Conservation (phyloP, 2,113 vertebrate species). For the Onychostruthus taczanowskii region DNA sequence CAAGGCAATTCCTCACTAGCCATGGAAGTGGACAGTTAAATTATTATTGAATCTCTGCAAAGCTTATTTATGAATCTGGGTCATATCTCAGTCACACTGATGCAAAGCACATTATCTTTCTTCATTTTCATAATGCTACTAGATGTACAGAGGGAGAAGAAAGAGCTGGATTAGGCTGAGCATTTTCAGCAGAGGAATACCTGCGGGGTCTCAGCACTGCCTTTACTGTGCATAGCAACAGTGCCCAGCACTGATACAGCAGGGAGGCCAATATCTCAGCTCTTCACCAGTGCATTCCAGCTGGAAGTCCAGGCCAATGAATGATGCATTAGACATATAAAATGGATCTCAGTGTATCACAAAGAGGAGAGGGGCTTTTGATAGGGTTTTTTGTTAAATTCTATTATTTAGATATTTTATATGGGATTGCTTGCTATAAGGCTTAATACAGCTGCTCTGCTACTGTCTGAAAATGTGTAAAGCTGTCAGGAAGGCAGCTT, state of each 20-base stretch:
- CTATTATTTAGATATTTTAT: background rate
- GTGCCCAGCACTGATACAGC: background rate
- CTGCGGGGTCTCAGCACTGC: background rate
- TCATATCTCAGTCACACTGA: background rate
- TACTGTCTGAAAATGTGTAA: slow-evolving; percentile 6
- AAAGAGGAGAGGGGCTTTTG: background rate
- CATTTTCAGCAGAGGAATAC: background rate
- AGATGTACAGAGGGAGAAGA: background rate
- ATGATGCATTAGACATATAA: background rate
- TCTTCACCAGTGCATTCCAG: background rate
- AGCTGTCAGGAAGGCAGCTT: slow-evolving; percentile 7
- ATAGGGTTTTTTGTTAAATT: background rate
- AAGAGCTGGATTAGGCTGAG: background rate
- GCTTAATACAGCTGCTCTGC: background rate
- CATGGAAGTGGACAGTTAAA: background rate
- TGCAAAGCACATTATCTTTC: background rate
- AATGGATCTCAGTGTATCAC: background rate
- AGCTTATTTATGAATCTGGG: background rate
- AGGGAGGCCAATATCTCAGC: background rate
- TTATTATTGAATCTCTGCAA: background rate
- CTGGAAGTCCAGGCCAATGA: background rate
- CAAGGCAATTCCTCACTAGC: background rate
- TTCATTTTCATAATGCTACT: background rate
- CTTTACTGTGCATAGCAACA: background rate
- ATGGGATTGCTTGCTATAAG: background rate